Evolutionary conservation across 92 coral and sea anemone species (phyloP), one percentile per base, ranked within the genome.

Genomic region (Zoanthus sociatus): DNA sequence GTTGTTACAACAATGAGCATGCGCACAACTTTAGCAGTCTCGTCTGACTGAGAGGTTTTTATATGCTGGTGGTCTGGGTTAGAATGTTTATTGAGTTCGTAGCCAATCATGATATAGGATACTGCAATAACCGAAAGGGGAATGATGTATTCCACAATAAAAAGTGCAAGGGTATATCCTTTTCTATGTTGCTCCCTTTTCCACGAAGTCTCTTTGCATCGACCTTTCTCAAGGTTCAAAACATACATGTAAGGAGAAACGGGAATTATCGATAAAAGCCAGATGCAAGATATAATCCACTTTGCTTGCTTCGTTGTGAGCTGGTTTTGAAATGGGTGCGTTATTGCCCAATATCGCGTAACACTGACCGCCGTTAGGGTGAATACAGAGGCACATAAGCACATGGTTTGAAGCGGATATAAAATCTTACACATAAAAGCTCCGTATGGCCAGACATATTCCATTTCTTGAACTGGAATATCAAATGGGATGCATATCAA

Each of bases 371-470:
- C 98, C 1, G 98, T 94, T 67, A 97, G 84, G 33, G 99, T 97
- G 82, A 95, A 95, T 18, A 97, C 89, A 31, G 99, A 95, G 0
- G 98, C 99, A 31, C 89, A 92, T 3, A 97, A 84, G 20, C 93
- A 91, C 90, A 94, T 91, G 33, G 99, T 97, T 71, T 97, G 99
- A 51, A 97, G 89, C 4, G 99, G 99, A 58, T 91, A 92, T 46
- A 95, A 90, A 42, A 95, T 90, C 66, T 92, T 95, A 89, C 99
- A 97, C 93, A 97, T 90, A 81, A 97, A 93, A 7, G 97, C 92
- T 1, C 98, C 99, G 32, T 97, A 97, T 3, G 99, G 99, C 99
- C 99, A 97, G 10, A 42, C 85, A 78, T 97, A 90, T 87, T 92
- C 64, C 94, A 91, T 95, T 78, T 92, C 95, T 67, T 95, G 98